Evolutionary conservation across 2,797 vertebrate genomes (phyloP).

Genomic region (Streptopelia turtur): DNA sequence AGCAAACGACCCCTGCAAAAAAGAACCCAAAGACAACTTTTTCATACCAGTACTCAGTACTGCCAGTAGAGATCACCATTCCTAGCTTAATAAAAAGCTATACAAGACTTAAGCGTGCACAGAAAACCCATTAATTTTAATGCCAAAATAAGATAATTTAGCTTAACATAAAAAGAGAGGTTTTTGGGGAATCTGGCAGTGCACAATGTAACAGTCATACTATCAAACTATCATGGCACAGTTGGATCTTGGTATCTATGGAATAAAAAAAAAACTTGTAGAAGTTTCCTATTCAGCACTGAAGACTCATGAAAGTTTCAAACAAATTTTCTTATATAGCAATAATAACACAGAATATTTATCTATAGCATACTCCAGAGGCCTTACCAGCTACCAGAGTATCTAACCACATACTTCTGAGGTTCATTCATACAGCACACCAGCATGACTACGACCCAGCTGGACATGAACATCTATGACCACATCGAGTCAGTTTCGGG

Average conservation of each 20-base stretch:
- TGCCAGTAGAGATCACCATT: not conserved
- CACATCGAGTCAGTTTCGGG: not conserved
- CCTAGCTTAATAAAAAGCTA: not conserved
- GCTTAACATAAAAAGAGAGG: not conserved
- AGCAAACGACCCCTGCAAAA: not conserved
- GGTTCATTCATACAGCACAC: not conserved
- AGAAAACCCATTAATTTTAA: not conserved
- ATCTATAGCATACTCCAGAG: not conserved
- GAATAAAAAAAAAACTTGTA: not conserved
- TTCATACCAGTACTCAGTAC: not conserved
- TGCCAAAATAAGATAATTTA: not conserved
- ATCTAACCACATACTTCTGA: not conserved
- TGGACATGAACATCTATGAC: not conserved
- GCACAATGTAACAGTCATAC: not conserved
- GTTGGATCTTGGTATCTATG: not conserved
- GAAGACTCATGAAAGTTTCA: not conserved
- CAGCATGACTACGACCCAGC: not conserved
- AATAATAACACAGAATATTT: not conserved
- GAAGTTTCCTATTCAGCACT: not conserved
- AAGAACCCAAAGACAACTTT: not conserved
- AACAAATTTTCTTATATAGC: not conserved
- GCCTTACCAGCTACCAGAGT: not conserved
- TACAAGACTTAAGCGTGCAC: not conserved
- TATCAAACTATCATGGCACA: not conserved
- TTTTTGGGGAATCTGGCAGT: not conserved